Base-by-base conservation (phyloP, 1,140 invertebrate species). In the Drosophila serrata region DNA sequence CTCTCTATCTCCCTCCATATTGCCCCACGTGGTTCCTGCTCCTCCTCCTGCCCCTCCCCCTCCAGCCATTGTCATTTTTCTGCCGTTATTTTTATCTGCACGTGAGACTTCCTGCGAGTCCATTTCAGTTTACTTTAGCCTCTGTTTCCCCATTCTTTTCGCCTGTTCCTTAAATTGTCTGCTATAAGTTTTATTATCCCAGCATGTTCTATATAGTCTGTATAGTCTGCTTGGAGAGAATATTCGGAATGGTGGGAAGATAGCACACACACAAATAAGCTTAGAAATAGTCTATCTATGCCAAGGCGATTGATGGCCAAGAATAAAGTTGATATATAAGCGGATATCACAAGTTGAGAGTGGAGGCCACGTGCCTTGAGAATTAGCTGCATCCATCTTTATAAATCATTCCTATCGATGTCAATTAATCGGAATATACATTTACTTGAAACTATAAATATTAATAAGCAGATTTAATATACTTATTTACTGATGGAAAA, bases 11-110 rank as follows among this genome's bases (percentile, higher is more conserved):
- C 22, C 48, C 60, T 42, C 45, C 63, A 43, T 39, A 35, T 55
- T 64, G 19, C 59, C 17, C 69, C 40, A 75, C 48, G 63, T 35
- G 45, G 15, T 19, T 46, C 15, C n/a, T n/a, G n/a, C n/a, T 29
- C 29, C 39, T 43, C 6, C 43, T 45, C 12, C 45, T 33, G 29
- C 39, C 43, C 19, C 46, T 12, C 12, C 53, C 37, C 19, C 46
- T 12, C 12, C 53, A 31, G 57, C 51, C 57, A 46, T 80, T 90
- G 76, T 82, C 84, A 87, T 87, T 88, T 88, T 80, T 69, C 65
- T 88, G 82, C 84, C 82, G 68, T 88, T 87, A 88, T 88, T 87
- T 87, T 87, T 88, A 87, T 87, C 82, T 67, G 80, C 72, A 88
- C 76, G 84, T 88, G 79, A 88, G 79, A 49, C 62, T 61, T 48